phyloP scores from a whole-genome alignment of 2,888 invertebrate genomes.

The Archips xylosteana region DNA sequence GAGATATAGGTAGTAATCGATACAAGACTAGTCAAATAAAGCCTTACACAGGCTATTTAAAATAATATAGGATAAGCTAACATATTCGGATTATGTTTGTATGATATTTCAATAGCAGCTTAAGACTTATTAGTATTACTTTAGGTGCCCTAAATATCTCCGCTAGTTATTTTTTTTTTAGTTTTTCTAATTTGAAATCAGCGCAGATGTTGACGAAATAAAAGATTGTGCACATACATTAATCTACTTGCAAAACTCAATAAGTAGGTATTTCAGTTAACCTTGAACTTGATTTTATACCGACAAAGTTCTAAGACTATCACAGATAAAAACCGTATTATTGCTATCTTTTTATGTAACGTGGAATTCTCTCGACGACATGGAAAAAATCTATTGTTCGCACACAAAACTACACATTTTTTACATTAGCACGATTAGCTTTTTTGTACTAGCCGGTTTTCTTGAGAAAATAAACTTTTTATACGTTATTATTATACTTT shows the following conservation, averaged over 20 bases:
- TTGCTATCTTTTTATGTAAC: slow-evolving; percentile 58
- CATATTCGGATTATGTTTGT: neutral
- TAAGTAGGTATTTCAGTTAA: neutral
- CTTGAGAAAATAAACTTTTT: slow-evolving; percentile 35
- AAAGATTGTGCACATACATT: neutral
- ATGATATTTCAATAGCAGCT: neutral
- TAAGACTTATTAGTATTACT: neutral
- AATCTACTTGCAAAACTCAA: slow-evolving; percentile 18
- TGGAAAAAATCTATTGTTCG: slow-evolving; percentile 51
- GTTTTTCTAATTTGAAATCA: neutral
- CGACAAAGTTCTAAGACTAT: slow-evolving; percentile 33
- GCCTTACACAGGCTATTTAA: neutral
- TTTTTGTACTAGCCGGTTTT: slow-evolving; percentile 44
- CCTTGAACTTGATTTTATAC: slow-evolving; percentile 38
- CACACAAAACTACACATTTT: slow-evolving; percentile 35
- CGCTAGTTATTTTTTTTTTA: too few relatives aligned
- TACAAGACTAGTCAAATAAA: neutral
- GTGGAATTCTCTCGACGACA: slow-evolving; percentile 53
- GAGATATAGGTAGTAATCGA: neutral
- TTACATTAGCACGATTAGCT: slow-evolving; percentile 34
- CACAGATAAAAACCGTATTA: slow-evolving; percentile 42
- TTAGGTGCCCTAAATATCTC: too few relatives aligned
- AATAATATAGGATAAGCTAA: neutral
- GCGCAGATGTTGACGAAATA: neutral
- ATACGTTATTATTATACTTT: slow-evolving; percentile 8